phyloP scores from a whole-genome alignment of 2,888 invertebrate genomes.

The Orchesellides sinensis region DNA sequence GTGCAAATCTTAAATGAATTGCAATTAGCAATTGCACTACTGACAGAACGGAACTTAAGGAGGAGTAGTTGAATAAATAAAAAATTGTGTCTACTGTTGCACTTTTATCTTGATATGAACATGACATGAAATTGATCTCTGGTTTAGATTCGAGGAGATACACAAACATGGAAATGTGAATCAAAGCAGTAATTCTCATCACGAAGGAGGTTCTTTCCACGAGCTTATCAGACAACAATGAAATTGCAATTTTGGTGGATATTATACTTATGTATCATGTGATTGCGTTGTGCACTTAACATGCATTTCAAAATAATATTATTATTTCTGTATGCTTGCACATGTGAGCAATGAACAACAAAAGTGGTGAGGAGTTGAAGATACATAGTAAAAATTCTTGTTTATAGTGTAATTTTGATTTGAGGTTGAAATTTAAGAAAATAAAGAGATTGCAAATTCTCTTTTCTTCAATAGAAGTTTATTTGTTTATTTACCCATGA shows the following conservation, averaged over 20 bases:
- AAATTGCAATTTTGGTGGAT: neutral
- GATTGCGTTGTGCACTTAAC: neutral
- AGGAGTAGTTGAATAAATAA: slow-evolving; percentile 32
- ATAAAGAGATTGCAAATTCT: too few relatives aligned
- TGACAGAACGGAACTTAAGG: slow-evolving; percentile 51
- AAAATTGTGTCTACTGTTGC: neutral
- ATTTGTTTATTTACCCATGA: too few relatives aligned
- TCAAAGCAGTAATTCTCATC: neutral
- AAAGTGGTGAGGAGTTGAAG: slow-evolving; percentile 32
- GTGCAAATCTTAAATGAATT: too few relatives aligned
- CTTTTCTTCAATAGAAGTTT: too few relatives aligned
- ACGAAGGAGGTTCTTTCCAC: slow-evolving; percentile 14
- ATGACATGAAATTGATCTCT: slow-evolving; percentile 56
- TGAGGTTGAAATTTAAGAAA: too few relatives aligned
- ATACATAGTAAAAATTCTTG: neutral
- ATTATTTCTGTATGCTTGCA: neutral
- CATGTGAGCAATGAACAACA: slow-evolving; percentile 28
- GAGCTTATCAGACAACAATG: neutral
- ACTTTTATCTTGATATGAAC: slow-evolving; percentile 48
- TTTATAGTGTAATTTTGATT: too few relatives aligned
- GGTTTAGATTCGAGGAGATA: slow-evolving; percentile 43
- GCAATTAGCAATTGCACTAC: slow-evolving; percentile 34
- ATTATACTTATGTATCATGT: neutral
- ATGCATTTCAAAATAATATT: neutral
- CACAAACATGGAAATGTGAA: neutral